These are phyloP conservation scores for Trogon surrucura DNA, from an alignment of 2,113 vertebrate genomes.

Conservation along the genomic window DNA sequence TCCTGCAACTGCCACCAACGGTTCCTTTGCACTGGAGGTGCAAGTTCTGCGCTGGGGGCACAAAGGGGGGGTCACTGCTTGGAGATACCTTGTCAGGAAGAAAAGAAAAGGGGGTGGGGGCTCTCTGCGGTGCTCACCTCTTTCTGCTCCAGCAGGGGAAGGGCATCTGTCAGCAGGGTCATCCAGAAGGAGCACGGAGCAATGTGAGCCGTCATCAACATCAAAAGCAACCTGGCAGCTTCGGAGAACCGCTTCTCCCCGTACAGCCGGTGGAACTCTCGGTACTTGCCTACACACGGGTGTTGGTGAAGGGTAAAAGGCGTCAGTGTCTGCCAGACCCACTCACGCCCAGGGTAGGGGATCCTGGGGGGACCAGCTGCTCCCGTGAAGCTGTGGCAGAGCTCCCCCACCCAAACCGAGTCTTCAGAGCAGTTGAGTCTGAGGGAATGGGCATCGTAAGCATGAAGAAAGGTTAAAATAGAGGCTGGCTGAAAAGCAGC, in stretches of 20 bases:
- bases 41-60: background rate
- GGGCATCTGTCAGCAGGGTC: slow-evolving; percentile 91
- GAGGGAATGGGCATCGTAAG: background rate
- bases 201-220: slow-evolving; percentile 94
- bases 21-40: background rate
- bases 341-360: background rate
- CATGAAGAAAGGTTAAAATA: background rate
- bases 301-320: background rate
- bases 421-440: background rate
- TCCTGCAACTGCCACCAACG: too few species aligned
- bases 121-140: slow-evolving; percentile 75
- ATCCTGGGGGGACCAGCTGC: fast-evolving
- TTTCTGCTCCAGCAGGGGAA: slow-evolving; percentile 94
- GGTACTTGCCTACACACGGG: slow-evolving; percentile 83
- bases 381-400: background rate
- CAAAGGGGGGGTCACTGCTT: background rate
- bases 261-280: slow-evolving; percentile 94
- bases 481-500: background rate
- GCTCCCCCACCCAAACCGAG: fast-evolving
- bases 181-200: slow-evolving; percentile 95
- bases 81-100: background rate
- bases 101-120: fast-evolving
- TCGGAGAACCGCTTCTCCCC: slow-evolving; percentile 86
- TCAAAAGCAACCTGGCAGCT: slow-evolving; percentile 89
- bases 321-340: background rate